phyloP scores from a whole-genome alignment of 2,888 invertebrate genomes.

The Oscheius sp. region DNA sequence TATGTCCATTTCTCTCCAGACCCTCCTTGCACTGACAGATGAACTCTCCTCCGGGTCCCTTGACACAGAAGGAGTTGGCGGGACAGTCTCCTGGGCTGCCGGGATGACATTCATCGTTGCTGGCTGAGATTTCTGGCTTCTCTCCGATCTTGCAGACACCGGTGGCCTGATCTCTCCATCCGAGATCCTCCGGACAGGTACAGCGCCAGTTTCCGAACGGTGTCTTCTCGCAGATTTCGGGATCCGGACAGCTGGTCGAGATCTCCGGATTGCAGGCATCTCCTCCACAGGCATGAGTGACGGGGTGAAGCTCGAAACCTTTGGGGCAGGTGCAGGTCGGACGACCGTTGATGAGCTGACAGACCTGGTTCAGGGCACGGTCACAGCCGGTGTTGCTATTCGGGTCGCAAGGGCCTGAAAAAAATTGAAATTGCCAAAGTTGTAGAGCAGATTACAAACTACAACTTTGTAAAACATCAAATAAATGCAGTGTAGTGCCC shows the following conservation, averaged over 20 bases:
- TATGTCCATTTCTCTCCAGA: constrained; percentile 56
- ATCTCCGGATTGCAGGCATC: constrained; percentile 69
- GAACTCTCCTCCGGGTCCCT: constrained; percentile 55
- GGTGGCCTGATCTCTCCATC: constrained; percentile 57
- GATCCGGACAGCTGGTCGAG: constrained; percentile 66
- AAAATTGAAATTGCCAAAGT: background rate
- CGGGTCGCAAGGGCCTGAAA: constrained; percentile 64
- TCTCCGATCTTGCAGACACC: constrained; percentile 59
- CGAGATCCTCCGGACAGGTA: constrained; percentile 63
- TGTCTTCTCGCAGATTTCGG: constrained; percentile 69
- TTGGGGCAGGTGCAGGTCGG: constrained; percentile 64
- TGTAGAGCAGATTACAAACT: too few species aligned
- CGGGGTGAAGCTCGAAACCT: constrained; percentile 68
- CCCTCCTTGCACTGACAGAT: constrained; percentile 62
- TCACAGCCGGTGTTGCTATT: constrained; percentile 64
- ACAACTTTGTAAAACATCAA: too few species aligned
- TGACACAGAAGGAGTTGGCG: constrained; percentile 55
- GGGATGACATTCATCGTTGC: constrained; percentile 56
- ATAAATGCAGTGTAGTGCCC: background rate
- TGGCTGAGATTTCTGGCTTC: constrained; percentile 33
- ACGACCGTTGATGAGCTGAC: constrained; percentile 52
- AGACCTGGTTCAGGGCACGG: constrained; percentile 65
- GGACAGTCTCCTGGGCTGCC: constrained; percentile 43
- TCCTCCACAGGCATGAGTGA: constrained; percentile 68
- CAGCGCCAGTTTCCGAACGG: constrained; percentile 71